Evolutionary conservation across 2,113 vertebrate species (phyloP).

Genomic region (Pachypanchax playfairii): DNA sequence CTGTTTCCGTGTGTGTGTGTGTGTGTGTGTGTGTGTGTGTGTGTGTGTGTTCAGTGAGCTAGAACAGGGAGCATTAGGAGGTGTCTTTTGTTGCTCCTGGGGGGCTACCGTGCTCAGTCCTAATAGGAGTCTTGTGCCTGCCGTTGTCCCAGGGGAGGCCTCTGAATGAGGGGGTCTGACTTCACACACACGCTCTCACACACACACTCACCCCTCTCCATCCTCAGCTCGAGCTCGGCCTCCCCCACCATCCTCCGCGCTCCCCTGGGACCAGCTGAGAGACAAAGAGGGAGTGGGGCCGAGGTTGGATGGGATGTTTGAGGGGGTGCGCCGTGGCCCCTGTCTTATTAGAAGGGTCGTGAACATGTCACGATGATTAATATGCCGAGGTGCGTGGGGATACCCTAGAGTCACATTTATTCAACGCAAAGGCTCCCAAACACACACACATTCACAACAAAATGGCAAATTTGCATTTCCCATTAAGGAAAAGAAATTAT

Average conservation of each 20-base stretch:
- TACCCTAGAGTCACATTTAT: slow-evolving; percentile 85
- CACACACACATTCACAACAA: slow-evolving; percentile 78
- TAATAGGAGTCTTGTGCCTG: slow-evolving; percentile 85
- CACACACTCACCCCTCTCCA: slow-evolving; percentile 34
- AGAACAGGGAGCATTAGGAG: slow-evolving; percentile 78
- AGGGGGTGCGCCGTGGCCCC: slow-evolving; percentile 80
- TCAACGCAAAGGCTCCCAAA: slow-evolving; percentile 76
- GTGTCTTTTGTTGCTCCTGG: slow-evolving; percentile 81
- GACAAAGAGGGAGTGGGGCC: slow-evolving; percentile 82
- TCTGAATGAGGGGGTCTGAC: slow-evolving; percentile 82
- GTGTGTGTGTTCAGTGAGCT: slow-evolving; percentile 68
- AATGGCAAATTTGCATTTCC: slow-evolving; percentile 85
- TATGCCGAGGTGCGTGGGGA: slow-evolving; percentile 84
- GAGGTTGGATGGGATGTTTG: slow-evolving; percentile 78
- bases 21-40: slow-evolving; percentile 29
- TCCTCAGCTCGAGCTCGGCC: slow-evolving; percentile 66
- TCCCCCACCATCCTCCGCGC: slow-evolving; percentile 71
- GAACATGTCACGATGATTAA: slow-evolving; percentile 88
- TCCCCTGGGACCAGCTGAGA: slow-evolving; percentile 78
- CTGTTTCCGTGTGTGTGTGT: slow-evolving; percentile 57
- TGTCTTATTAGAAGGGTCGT: slow-evolving; percentile 88
- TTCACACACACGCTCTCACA: slow-evolving; percentile 58
- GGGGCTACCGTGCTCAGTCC: slow-evolving; percentile 78
- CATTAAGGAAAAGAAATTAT: slow-evolving; percentile 83
- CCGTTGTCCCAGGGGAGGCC: slow-evolving; percentile 78